phyloP scores from a whole-genome alignment of 1,140 invertebrate species.

The Magallana gigas region DNA sequence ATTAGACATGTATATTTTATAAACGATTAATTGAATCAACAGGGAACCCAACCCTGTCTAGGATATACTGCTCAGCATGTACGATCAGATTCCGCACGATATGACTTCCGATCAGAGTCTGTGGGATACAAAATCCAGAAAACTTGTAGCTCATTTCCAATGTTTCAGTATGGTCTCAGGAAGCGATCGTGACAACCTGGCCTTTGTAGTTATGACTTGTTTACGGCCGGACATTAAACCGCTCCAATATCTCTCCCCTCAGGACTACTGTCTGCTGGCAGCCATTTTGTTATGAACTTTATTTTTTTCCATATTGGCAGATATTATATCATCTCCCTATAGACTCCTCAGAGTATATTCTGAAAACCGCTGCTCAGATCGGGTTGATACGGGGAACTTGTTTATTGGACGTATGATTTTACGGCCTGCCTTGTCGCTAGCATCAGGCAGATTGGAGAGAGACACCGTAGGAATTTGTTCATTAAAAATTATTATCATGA shows the following conservation, averaged over 20 bases:
- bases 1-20: no score
- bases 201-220: no score
- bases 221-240: no score
- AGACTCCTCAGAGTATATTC: not conserved
- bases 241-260: not conserved
- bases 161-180: no score
- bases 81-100: no score
- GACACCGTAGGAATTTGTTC: not conserved
- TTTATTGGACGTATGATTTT: not conserved
- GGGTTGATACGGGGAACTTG: not conserved
- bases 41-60: no score
- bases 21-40: no score
- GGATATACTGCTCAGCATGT: no score
- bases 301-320: slow-evolving; percentile 25
- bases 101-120: no score
- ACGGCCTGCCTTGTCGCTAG: not conserved
- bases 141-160: no score
- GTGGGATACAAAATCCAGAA: no score
- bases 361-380: not conserved
- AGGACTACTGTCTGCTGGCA: not conserved
- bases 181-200: no score
- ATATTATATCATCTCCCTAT: slow-evolving; percentile 17
- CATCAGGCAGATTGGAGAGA: not conserved
- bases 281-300: slow-evolving; percentile 24
- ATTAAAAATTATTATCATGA: not conserved